phyloP scores from a whole-genome alignment of 2,797 vertebrate genomes.

The Phyllotis vaccarum region DNA sequence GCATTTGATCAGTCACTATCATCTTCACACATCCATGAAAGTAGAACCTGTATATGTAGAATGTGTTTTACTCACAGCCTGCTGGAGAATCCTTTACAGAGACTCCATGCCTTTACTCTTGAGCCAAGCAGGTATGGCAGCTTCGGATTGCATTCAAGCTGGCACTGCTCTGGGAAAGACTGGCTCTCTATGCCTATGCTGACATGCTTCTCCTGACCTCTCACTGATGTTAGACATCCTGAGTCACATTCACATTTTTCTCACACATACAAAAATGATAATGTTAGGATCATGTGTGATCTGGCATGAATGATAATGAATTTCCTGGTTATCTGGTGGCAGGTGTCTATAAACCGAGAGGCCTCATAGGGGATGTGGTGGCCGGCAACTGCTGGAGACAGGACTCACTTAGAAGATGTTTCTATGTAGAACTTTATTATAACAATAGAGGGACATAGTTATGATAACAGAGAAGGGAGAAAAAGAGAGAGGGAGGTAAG shows the following conservation, averaged over 20 bases:
- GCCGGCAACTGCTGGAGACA: no score
- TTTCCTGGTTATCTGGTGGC: no score
- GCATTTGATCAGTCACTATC: not conserved
- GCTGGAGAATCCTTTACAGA: not conserved
- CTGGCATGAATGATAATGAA: no score
- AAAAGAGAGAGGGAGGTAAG: no score
- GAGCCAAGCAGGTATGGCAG: not conserved
- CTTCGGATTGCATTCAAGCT: not conserved
- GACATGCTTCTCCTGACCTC: not conserved
- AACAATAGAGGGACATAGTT: no score
- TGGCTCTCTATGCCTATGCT: not conserved
- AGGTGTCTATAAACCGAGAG: no score
- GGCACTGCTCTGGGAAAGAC: not conserved
- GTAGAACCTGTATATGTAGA: not conserved
- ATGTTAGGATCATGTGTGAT: no score
- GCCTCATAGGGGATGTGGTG: no score
- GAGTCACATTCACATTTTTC: not conserved
- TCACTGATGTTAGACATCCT: constrained; percentile 16
- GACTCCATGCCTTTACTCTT: not conserved
- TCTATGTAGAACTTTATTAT: no score
- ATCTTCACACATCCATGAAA: not conserved
- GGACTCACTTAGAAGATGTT: no score
- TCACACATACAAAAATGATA: constrained; percentile 15
- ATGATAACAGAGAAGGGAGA: no score
- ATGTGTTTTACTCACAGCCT: not conserved